phyloP scores from a whole-genome alignment of 2,888 invertebrate species.

The Blastobasis adustella region DNA sequence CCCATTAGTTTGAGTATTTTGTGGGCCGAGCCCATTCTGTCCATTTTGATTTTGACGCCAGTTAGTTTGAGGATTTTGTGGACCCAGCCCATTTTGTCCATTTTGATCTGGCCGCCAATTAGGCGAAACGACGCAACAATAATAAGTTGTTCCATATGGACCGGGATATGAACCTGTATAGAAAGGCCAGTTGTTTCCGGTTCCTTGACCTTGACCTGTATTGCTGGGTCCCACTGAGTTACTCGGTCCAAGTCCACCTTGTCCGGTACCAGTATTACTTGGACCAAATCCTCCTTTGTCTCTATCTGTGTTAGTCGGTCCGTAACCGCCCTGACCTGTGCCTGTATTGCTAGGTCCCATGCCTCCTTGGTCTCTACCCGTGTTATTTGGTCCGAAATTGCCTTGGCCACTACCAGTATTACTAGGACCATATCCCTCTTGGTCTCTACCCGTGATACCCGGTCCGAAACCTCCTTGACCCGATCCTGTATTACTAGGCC shows the following conservation, averaged over 20 bases:
- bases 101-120: not conserved
- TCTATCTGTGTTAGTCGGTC: not conserved
- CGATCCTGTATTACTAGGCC: not conserved
- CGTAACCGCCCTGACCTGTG: not conserved
- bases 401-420: too few species aligned
- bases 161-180: conserved; percentile 3
- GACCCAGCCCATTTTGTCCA: not conserved
- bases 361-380: not conserved
- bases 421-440: not conserved
- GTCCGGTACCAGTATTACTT: not conserved
- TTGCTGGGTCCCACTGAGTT: not conserved
- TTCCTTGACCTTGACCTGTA: not conserved
- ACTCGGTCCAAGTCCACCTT: not conserved
- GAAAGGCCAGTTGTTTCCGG: conserved; percentile 4
- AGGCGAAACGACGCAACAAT: conserved; percentile 7
- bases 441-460: not conserved
- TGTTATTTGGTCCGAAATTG: too few species aligned
- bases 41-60: too few species aligned
- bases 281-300: not conserved
- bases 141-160: conserved; percentile 4
- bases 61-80: not conserved
- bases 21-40: too few species aligned
- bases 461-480: not conserved
- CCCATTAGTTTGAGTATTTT: too few species aligned
- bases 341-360: not conserved